A percentile compares a stretch with the other conserved stretches of the same genome.
phyloP scores from a whole-genome alignment of 2,113 vertebrate species.

The Drymodes brunneopygia region DNA sequence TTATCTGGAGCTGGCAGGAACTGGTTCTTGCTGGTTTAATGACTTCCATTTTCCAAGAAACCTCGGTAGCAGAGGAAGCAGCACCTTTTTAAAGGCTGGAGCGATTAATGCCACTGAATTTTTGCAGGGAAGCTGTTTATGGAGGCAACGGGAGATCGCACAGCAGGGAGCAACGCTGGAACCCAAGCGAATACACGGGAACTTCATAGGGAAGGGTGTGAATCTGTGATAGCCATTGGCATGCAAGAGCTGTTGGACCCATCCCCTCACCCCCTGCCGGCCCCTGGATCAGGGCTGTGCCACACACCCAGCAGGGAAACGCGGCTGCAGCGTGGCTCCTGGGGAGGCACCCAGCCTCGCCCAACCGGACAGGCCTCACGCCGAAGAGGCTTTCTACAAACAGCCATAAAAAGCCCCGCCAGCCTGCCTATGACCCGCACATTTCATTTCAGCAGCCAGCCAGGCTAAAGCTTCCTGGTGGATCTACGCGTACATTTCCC shows the following conservation, averaged over 20 bases:
- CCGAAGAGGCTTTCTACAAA: not conserved
- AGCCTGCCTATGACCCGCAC: not conserved
- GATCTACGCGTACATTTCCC: rapidly evolving
- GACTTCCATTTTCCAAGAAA: not conserved
- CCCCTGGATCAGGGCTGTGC: rapidly evolving
- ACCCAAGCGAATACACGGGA: not conserved
- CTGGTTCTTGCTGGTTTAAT: not conserved
- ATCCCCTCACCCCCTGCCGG: not conserved
- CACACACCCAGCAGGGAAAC: rapidly evolving
- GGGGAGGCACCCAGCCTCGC: not conserved
- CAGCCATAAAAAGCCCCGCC: rapidly evolving
- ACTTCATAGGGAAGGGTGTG: not conserved
- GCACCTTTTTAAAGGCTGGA: not conserved
- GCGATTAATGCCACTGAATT: not conserved
- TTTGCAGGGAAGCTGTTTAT: not conserved
- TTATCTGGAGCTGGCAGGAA: not conserved
- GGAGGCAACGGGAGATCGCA: not conserved
- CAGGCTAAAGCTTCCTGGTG: not conserved
- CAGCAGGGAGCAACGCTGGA: not conserved
- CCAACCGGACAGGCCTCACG: rapidly evolving
- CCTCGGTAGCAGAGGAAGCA: not conserved
- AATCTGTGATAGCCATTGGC: not conserved
- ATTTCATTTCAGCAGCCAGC: not conserved
- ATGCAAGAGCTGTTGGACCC: not conserved
- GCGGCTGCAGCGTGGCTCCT: rapidly evolving